Base-by-base conservation (phyloP, 2,113 vertebrate species). In the Scopus umbretta region DNA sequence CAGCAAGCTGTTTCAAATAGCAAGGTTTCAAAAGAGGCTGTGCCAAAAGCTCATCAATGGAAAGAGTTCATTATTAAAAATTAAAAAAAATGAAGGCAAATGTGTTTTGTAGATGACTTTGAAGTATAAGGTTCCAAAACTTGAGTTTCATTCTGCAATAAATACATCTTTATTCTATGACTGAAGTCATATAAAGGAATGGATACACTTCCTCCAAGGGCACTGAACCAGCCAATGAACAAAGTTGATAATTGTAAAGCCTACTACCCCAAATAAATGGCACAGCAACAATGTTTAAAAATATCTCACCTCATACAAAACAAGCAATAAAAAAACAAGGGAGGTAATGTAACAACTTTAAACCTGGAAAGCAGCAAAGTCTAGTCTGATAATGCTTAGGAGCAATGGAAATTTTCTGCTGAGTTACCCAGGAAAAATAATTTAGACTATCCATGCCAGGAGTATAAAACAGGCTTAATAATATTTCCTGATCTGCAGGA, bases 1-100 rank as follows among this genome's bases (percentile, higher is more conserved):
- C n/a, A n/a, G n/a, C n/a, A n/a, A n/a, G n/a, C n/a, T n/a, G n/a
- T n/a, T n/a, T n/a, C 95, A 97, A 97, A 97, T 81, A 97, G 75
- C 62, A 86, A 87, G 75, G 66, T 95, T 98, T 97, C 92, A 91
- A 96, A 97, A 95, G 3, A 26, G 89, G 55, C 67, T 75, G 29
- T 93, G 94, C 90, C 92, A 96, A 97, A 92, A 95, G 80, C 70
- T 94, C 40, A 71, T 97, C 88, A 95, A 68, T 93, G 95, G 91
- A 93, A 96, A 94, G 53, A 93, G 71, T 91, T 87, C 71, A 92
- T 90, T 94, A 97, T 92, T 94, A 95, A 96, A 91, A 96, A 86
- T 67, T 21, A 82, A 94, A 91, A 43, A 79, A 66, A 80, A 49
- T 9, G 5, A 52, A 90, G 27, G 52, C 80, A 86, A 92, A 66